These are phyloP conservation scores for Drosophila merina DNA, from an alignment of 2,888 invertebrate species.

Conservation along the genomic window DNA sequence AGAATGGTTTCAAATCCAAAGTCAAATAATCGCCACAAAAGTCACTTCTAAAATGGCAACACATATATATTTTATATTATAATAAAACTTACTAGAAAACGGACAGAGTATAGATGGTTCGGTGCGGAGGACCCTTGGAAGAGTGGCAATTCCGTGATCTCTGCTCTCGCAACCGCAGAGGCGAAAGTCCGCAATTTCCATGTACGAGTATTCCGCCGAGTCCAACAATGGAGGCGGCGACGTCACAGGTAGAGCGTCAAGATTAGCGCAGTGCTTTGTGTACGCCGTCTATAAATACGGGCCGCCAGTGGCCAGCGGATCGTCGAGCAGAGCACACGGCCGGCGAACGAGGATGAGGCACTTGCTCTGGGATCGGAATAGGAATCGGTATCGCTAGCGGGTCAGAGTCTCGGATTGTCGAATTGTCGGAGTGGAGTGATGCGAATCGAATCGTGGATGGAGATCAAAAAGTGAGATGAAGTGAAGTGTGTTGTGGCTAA, in stretches of 20 bases:
- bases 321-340: slow-evolving; percentile 58
- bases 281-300: slow-evolving; percentile 64
- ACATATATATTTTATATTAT: not conserved
- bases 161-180: not conserved
- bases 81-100: not conserved
- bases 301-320: slow-evolving; percentile 53
- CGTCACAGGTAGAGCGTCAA: slow-evolving; percentile 76
- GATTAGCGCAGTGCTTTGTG: slow-evolving; percentile 54
- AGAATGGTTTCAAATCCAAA: slow-evolving; percentile 86
- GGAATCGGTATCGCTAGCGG: slow-evolving; percentile 13
- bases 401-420: not conserved
- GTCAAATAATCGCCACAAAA: slow-evolving; percentile 20
- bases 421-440: slow-evolving; percentile 2
- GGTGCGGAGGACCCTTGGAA: not conserved
- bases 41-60: no score
- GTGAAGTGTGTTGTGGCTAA: slow-evolving; percentile 69
- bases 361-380: slow-evolving; percentile 27
- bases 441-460: not conserved
- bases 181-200: no score
- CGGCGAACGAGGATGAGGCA: slow-evolving; percentile 28
- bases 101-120: not conserved
- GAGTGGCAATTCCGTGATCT: slow-evolving; percentile 11
- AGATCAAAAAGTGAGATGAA: slow-evolving; percentile 53
- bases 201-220: slow-evolving; percentile 13
- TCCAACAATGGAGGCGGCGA: slow-evolving; percentile 41